Percentiles rank a stretch among this genome's conserved stretches.
Evolutionary conservation across 2,797 vertebrate genomes (phyloP).

Genomic region (Micrastur ruficollis): DNA sequence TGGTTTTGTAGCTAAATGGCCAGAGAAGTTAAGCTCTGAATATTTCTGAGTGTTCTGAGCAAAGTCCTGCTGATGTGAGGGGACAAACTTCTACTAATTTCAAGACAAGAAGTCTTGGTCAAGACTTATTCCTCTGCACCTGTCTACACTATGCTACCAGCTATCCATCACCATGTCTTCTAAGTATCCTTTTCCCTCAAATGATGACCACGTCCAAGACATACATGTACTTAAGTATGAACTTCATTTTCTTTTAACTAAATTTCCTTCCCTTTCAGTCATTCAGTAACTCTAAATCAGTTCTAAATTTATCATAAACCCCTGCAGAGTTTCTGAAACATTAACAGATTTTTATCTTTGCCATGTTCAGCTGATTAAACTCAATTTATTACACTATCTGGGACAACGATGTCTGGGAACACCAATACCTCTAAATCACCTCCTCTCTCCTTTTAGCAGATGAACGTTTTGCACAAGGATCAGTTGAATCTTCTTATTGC

Average conservation of each 20-base stretch:
- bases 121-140: not conserved
- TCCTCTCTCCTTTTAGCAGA: not conserved
- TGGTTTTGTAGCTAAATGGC: not conserved
- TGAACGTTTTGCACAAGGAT: not conserved
- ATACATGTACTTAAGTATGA: not conserved
- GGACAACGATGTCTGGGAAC: not conserved
- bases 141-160: not conserved
- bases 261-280: not conserved
- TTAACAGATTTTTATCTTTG: not conserved
- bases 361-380: not conserved
- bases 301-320: not conserved
- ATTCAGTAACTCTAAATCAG: not conserved
- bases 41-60: not conserved
- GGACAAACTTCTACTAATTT: not conserved
- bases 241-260: not conserved
- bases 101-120: not conserved
- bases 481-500: not conserved
- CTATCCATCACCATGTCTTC: not conserved
- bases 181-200: not conserved
- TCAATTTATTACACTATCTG: not conserved
- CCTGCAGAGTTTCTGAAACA: not conserved
- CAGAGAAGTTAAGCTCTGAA: not conserved
- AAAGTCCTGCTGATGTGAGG: not conserved
- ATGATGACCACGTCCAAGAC: not conserved
- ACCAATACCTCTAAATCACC: not conserved